These are phyloP conservation scores for Fragum whitleyi DNA, from an alignment of 2,888 invertebrate species.

Conservation along the genomic window DNA sequence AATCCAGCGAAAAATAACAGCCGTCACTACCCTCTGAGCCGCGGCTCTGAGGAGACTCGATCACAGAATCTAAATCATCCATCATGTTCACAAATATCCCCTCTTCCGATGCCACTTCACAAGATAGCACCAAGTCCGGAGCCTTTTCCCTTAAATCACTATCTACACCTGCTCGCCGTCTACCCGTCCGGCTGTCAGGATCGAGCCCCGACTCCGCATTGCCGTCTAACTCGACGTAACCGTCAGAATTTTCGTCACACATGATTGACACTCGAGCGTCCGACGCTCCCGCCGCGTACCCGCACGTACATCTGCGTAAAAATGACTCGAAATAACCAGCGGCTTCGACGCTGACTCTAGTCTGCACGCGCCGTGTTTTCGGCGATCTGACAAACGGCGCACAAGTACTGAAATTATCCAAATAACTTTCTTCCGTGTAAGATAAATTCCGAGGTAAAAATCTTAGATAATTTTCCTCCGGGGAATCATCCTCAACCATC, in stretches of 20 bases:
- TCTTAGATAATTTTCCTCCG: conserved; percentile 46
- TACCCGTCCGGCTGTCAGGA: too few species aligned
- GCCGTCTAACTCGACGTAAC: conserved; percentile 11
- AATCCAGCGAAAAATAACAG: conserved; percentile 65
- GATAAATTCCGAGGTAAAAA: conserved; percentile 80
- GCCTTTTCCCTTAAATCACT: not conserved
- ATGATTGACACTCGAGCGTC: conserved; percentile 10
- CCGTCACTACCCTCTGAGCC: conserved; percentile 59
- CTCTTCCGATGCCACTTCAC: conserved; percentile 66
- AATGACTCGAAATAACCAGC: conserved; percentile 5
- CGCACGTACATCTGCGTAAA: conserved; percentile 7
- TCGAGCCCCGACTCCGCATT: not conserved
- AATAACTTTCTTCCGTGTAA: conserved; percentile 75
- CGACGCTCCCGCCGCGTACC: not conserved
- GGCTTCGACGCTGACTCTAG: not conserved
- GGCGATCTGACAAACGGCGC: conserved; percentile 70
- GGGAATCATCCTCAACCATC: conserved; percentile 57
- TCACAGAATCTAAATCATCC: conserved; percentile 71
- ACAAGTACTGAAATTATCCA: conserved; percentile 77
- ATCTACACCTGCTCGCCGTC: not conserved
- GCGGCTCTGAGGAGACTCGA: conserved; percentile 46
- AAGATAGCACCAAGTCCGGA: not conserved
- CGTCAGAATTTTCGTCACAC: conserved; percentile 17
- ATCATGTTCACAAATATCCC: conserved; percentile 79
- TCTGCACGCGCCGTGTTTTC: not conserved